These are phyloP conservation scores for Cephus spinipes DNA, from an alignment of 2,888 invertebrate genomes.

Conservation along the genomic window DNA sequence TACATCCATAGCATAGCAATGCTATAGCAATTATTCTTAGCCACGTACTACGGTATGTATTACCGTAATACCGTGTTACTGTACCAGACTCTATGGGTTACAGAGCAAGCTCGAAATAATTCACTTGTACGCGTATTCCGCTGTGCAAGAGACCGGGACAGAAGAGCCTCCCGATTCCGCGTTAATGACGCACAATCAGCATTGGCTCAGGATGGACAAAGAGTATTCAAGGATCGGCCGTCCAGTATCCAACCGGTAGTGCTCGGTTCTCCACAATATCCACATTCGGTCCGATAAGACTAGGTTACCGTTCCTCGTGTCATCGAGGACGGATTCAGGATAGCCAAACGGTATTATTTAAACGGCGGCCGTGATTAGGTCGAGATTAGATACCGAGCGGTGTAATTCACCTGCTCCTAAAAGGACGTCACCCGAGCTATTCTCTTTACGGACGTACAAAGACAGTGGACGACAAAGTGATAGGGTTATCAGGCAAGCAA, in stretches of 20 bases:
- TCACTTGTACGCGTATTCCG: neutral
- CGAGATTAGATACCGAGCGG: neutral
- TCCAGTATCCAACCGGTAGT: neutral
- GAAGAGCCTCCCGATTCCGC: neutral
- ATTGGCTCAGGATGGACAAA: neutral
- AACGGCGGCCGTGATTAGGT: neutral
- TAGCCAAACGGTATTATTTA: neutral
- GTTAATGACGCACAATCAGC: neutral
- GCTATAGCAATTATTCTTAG: neutral
- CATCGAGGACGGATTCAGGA: neutral
- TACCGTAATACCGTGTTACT: neutral
- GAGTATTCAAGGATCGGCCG: neutral
- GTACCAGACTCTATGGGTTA: neutral
- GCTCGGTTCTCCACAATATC: neutral
- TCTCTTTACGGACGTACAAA: neutral
- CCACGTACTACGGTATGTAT: neutral
- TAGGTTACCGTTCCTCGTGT: neutral
- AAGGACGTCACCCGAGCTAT: neutral
- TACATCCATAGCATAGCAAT: neutral
- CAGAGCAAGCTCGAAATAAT: neutral
- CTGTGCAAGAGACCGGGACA: neutral
- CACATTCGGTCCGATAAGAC: neutral
- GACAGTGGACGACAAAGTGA: neutral
- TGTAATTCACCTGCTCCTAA: neutral
- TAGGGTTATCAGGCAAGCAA: neutral